Percentiles rank a stretch among this genome's conserved stretches.
These are phyloP conservation scores for Liasis olivaceus DNA, from an alignment of 2,797 vertebrate species.

Conservation along the genomic window DNA sequence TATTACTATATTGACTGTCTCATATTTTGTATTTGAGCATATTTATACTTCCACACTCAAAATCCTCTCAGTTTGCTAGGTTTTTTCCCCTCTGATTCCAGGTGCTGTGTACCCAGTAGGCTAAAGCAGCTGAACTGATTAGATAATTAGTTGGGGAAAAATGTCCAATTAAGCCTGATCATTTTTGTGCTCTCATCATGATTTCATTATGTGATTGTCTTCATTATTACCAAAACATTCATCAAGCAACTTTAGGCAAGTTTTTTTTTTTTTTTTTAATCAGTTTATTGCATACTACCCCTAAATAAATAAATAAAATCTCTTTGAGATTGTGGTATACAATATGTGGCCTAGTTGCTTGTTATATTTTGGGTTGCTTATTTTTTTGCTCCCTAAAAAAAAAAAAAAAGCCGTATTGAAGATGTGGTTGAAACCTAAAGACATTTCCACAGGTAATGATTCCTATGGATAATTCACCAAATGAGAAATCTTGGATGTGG, in stretches of 20 bases:
- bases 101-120: slow-evolving; percentile 18
- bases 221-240: slow-evolving; percentile 34
- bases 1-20: background rate
- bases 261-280: background rate
- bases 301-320: too few species aligned
- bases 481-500: background rate
- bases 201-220: slow-evolving; percentile 42
- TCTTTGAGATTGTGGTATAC: background rate
- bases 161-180: slow-evolving; percentile 31
- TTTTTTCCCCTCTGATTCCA: background rate
- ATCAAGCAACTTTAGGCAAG: slow-evolving; percentile 4
- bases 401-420: background rate
- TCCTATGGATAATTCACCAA: background rate
- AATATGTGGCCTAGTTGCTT: background rate
- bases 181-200: slow-evolving; percentile 35
- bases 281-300: background rate
- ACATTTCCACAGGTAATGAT: background rate
- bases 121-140: slow-evolving; percentile 32
- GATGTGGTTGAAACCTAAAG: background rate
- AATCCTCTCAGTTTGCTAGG: background rate
- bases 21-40: slow-evolving; percentile 6
- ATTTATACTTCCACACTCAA: slow-evolving; percentile 1
- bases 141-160: slow-evolving; percentile 21
- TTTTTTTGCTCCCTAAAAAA: background rate
- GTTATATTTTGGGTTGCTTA: background rate